These are phyloP conservation scores for Drosophila bunnanda DNA, from an alignment of 2,888 invertebrate species.

Conservation along the genomic window DNA sequence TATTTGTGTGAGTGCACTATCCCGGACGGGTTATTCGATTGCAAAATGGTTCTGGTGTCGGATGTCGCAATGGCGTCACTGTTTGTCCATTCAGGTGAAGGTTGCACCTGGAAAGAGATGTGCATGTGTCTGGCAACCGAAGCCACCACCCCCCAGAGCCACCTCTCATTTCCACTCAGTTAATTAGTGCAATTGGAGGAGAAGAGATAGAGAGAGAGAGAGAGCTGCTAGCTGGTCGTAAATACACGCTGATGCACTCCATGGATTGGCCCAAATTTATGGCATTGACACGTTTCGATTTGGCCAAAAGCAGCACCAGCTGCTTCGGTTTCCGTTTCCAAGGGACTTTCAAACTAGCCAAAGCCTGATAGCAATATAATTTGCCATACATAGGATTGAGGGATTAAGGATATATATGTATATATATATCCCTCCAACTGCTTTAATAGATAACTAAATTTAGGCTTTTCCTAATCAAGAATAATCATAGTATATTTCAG, in stretches of 20 bases:
- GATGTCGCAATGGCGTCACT: conserved; percentile 57
- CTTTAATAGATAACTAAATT: background rate
- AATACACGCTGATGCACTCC: conserved; percentile 41
- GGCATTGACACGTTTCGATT: conserved; percentile 45
- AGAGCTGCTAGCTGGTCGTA: conserved; percentile 27
- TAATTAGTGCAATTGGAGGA: conserved; percentile 52
- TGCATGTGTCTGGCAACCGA: conserved; percentile 13
- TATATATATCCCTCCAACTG: background rate
- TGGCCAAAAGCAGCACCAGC: conserved; percentile 9
- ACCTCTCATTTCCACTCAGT: conserved; percentile 32
- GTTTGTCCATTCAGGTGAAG: conserved; percentile 50
- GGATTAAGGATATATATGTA: background rate
- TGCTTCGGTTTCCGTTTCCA: conserved; percentile 16
- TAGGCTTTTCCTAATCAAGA: too few relatives aligned
- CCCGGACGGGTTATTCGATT: conserved; percentile 26
- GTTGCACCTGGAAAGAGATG: conserved; percentile 28
- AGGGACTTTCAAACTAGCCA: background rate
- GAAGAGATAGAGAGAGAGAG: background rate
- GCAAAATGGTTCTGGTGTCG: conserved; percentile 45
- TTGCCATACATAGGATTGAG: background rate
- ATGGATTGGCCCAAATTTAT: conserved; percentile 46
- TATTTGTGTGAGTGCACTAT: background rate
- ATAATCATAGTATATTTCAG: too few relatives aligned
- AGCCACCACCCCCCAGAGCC: background rate
- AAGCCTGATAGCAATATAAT: conserved; percentile 3